These are phyloP conservation scores for Ethmia dodecea DNA, from an alignment of 2,888 invertebrate species.

Conservation along the genomic window DNA sequence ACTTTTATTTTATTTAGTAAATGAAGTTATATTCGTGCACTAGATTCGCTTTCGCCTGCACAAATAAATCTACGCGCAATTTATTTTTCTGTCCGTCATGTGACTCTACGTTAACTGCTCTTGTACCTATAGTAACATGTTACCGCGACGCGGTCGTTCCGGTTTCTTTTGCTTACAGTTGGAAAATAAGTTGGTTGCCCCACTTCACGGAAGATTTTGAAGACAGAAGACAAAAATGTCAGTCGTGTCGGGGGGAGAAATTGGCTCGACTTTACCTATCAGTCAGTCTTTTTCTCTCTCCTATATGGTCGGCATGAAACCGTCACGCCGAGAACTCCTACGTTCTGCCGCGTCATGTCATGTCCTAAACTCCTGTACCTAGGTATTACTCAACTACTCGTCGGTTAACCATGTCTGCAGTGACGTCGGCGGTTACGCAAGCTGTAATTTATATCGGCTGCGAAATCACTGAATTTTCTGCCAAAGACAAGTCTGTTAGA, in stretches of 20 bases:
- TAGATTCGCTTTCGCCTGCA: slow-evolving; percentile 27
- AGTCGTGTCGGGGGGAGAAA: slow-evolving; percentile 81
- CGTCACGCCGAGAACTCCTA: too few relatives aligned
- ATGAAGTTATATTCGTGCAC: slow-evolving; percentile 23
- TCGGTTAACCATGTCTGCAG: slow-evolving; percentile 54
- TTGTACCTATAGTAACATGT: slow-evolving; percentile 12
- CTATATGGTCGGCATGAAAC: slow-evolving; percentile 79
- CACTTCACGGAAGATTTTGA: slow-evolving; percentile 23
- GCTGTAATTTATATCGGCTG: slow-evolving; percentile 63
- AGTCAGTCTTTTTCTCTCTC: slow-evolving; percentile 91
- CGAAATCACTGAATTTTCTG: slow-evolving; percentile 74
- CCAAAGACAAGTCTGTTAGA: too few relatives aligned
- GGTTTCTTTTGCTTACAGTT: slow-evolving; percentile 37
- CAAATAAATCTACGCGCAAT: slow-evolving; percentile 21
- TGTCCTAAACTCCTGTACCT: too few relatives aligned
- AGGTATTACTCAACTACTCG: too few relatives aligned
- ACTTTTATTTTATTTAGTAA: slow-evolving; percentile 25
- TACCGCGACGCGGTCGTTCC: slow-evolving; percentile 18
- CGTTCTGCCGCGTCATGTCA: too few relatives aligned
- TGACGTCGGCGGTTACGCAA: slow-evolving; percentile 73
- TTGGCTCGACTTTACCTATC: slow-evolving; percentile 78
- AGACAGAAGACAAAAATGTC: slow-evolving; percentile 45
- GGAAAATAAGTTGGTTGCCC: slow-evolving; percentile 25
- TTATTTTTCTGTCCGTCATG: slow-evolving; percentile 44
- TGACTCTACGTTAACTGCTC: slow-evolving; percentile 31